Base-by-base conservation (phyloP, 2,888 invertebrate genomes). In the Tiliacea aurago region DNA sequence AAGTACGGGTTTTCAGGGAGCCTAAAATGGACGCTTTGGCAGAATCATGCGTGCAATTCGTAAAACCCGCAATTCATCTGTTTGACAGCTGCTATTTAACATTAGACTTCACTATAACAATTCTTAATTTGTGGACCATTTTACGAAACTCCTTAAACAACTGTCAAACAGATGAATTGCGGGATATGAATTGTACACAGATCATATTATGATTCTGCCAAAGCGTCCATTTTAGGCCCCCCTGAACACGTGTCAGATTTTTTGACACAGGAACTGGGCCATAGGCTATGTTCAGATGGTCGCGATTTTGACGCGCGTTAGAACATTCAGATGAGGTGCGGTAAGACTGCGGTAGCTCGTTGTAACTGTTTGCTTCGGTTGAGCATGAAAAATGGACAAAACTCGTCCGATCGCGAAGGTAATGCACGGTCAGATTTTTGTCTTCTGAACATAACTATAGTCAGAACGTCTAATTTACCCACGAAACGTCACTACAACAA, bases 401-500 rank as follows among this genome's bases (percentile, higher is more conserved):
- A 45, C 3, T 5, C 11, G 13, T 28, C 4, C 18, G 18, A 23
- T 18, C 4, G 28, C 20, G 9, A 13, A 7, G 20, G 13, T 28
- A 62, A 33, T 9, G 28, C 7, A 2, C 28, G 11, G 7, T 20
- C 18, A 18, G 4, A 18, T 23, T 23, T 62, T 41, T 23, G 23
- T 15, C 7, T 41, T 41, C 6, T 10, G 41, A 61, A 13, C 7
- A 7, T 45, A 62, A 6, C 18, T 0, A 37, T n/a, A 20, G 28
- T n/a, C 4, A 13, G n/a, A 11, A 64, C 1, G n/a, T 51, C 20
- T 20, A 67, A 66, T 41, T 2, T 70, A 70, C n/a, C 51, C 37
- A 59, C 37, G 28, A 11, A 41, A 73, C n/a, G 13, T 59, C 4
- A 59, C 11, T 59, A 20, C n/a, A 53, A 71, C 37, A 59, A 45